phyloP scores from a whole-genome alignment of 1,140 invertebrate genomes.

The Hydropsyche tenuis region DNA sequence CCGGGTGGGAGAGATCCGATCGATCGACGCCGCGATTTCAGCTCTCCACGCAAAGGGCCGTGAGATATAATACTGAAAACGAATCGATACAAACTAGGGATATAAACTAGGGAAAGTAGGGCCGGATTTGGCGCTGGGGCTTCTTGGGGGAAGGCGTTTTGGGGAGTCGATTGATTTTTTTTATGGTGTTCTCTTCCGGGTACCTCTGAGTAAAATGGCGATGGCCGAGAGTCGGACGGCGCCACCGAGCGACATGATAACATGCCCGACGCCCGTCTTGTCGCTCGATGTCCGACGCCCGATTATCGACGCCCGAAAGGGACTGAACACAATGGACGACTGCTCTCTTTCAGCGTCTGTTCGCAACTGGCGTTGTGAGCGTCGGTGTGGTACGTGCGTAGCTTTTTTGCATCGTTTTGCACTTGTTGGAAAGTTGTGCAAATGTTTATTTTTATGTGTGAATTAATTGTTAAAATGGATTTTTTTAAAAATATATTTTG shows the following conservation, averaged over 20 bases:
- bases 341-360: neutral
- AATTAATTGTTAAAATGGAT: too few species aligned
- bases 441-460: neutral
- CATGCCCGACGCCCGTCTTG: slow-evolving; percentile 41
- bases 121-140: neutral
- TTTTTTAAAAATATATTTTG: too few species aligned
- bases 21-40: too few species aligned
- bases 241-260: slow-evolving; percentile 49
- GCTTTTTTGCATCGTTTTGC: neutral
- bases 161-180: neutral
- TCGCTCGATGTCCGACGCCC: slow-evolving; percentile 2
- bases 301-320: neutral
- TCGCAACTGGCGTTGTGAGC: neutral
- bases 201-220: slow-evolving; percentile 35
- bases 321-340: neutral
- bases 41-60: too few species aligned
- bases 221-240: slow-evolving; percentile 43
- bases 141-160: neutral
- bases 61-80: too few species aligned
- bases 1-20: too few species aligned
- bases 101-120: too few species aligned
- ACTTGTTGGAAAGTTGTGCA: neutral
- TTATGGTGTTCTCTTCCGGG: neutral
- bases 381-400: neutral
- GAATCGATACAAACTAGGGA: too few species aligned